Evolutionary conservation across 2,888 invertebrate genomes (phyloP), one percentile per base, ranked within the genome.

Genomic region (Thecocarcelia acutangulata): DNA sequence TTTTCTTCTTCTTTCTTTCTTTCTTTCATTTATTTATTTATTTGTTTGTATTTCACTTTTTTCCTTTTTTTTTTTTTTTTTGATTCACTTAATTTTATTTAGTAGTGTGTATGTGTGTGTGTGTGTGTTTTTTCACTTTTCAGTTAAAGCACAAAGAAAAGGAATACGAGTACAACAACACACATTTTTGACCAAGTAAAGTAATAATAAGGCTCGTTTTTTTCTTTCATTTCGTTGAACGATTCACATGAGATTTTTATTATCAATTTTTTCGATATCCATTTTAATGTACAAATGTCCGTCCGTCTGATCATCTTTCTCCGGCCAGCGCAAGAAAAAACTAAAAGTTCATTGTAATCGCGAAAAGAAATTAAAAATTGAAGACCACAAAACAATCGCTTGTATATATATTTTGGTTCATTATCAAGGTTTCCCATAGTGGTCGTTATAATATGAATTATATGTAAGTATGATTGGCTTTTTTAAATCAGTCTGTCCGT

Each of bases 221-320:
- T 21, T 33, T 33, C 46, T 78, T 59, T 70, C 33, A 33, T 33
- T 33, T 82, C 37, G 37, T 52, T 50, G 42, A 42, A 42, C 68
- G 50, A 56, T 73, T 75, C 77, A 59, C 81, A 84, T 84, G 88
- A 83, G 86, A 75, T 68, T 75, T 68, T 75, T 68, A 52, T 66
- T 59, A 68, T 40, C 15, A 74, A 40, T 46, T 58, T 66, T 48
- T 66, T 66, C 48, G 54, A 46, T 73, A 46, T 15, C 21, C 61
- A 63, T 21, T 54, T 73, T 33, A 63, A 56, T 42, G 15, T 15
- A 54, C 21, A 8, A 2, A 0, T 21, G 21, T 66, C 17, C 40
- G 56, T 64, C 64, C 21, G 64, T 58, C 74, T 11, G 37, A 28
- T 17, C 48, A 17, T 74, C 74, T 63, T 56, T 74, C 44, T 56